phyloP scores from a whole-genome alignment of 2,797 vertebrate genomes.

The Helicolenus hilgendorfi region DNA sequence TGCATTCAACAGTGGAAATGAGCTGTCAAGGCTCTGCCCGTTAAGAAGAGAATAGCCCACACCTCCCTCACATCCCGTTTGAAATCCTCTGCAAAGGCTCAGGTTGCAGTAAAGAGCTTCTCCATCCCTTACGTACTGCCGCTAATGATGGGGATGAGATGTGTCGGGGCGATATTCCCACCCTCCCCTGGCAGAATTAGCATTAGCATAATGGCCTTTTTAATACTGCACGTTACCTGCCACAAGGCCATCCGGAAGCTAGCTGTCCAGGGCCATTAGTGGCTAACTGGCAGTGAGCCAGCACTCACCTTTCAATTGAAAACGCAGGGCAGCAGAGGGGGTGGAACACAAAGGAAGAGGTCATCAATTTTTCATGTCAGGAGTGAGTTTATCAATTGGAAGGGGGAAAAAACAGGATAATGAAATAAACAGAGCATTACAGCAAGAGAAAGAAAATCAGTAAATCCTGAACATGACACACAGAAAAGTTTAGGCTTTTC shows the following conservation, averaged over 20 bases:
- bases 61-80: constrained; percentile 60
- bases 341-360: constrained; percentile 54
- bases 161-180: constrained; percentile 57
- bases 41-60: constrained; percentile 47
- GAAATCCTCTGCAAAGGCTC: constrained; percentile 70
- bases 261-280: constrained; percentile 82
- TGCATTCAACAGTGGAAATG: constrained; percentile 64
- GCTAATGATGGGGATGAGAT: constrained; percentile 78
- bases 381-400: constrained; percentile 65
- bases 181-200: constrained; percentile 74
- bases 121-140: constrained; percentile 44
- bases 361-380: constrained; percentile 78
- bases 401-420: constrained; percentile 17
- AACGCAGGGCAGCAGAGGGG: constrained; percentile 57
- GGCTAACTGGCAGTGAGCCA: constrained; percentile 70
- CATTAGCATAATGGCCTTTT: constrained; percentile 88
- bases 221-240: constrained; percentile 81
- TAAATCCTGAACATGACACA: constrained; percentile 64
- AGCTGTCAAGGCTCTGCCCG: constrained; percentile 57
- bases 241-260: constrained; percentile 68
- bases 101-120: constrained; percentile 78
- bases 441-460: constrained; percentile 49
- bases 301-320: constrained; percentile 68
- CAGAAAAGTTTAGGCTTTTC: constrained; percentile 77
- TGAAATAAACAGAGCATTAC: constrained; percentile 31